Base-by-base conservation (phyloP, 2,888 invertebrate genomes). In the Petrolisthes manimaculis region DNA sequence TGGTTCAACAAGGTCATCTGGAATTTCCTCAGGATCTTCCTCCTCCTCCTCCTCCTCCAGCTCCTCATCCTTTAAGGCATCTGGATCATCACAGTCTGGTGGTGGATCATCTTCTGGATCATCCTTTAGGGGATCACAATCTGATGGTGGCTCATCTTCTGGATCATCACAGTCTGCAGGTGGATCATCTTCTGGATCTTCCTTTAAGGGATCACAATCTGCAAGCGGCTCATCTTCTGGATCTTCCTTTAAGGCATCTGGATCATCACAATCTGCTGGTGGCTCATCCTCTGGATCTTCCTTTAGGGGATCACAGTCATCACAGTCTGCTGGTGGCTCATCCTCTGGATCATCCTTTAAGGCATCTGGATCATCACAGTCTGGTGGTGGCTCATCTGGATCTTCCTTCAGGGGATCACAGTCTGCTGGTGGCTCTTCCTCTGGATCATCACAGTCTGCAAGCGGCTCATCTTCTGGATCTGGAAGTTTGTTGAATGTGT, bases 401-500 rank as follows among this genome's bases (percentile, higher is more conserved):
- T 71, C 84, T 51, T 54, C 84, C 51, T 56, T 37, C 37, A 24
- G 53, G 14, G 61, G 77, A 14, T 61, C 81, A 69, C 51, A 21
- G 56, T 83, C 79, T 54, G 77, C 84, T 69, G 54, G 83, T 69
- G 69, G 37, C 5, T 24, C 67, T 53, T n/a, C n/a, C n/a, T n/a
- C 61, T 67, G 51, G 75, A 51, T 88, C 84, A 80, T 88, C 81
- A 69, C 51, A 21, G 56, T 83, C 79, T 54, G 77, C 84, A 69
- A 69, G 83, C 54, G 69, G 37, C 5, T 24, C 67, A n/a, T 5
- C 69, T 1, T 83, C 83, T 51, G 56, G 71, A 55, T 74, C 83
- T 21, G 21, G 0, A 37, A 14, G 82, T 14, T 82, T 24, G 61
- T 82, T 21, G 12, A 61, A 4, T 61, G 67, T 9, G 67, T 61